Base-by-base conservation (phyloP, 2,113 vertebrate genomes). In the Turnix velox region DNA sequence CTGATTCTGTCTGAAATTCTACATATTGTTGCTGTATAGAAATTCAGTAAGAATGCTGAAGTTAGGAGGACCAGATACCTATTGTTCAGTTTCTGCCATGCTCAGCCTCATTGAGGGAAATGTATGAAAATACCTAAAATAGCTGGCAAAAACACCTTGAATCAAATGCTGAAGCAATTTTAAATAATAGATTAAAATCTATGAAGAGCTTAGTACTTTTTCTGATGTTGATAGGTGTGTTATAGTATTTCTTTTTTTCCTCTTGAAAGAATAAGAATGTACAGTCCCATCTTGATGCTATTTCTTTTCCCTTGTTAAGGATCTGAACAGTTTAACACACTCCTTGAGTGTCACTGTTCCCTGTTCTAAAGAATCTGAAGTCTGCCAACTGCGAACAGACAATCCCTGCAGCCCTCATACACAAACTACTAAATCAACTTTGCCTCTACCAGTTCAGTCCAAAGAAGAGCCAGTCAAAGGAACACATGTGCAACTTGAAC, bases 391-490 rank as follows among this genome's bases (percentile, higher is more conserved):
- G 4, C 81, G 62, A 75, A 48, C 76, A 46, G 67, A 88, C 81
- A 91, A 94, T 57, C 52, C 76, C 15, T 58, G 80, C 51, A 97
- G 96, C 74, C 96, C 97, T 73, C 78, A 79, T 12, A 92, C 83
- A 45, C 73, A 96, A 46, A 62, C 92, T 61, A 57, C 93, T 14
- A 91, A 95, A 51, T 55, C 97, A 16, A 22, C 78, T 68, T 46
- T 93, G 11, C 58, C 80, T 78, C 96, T 75, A 78, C 40, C 85
- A 66, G 69, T 87, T 77, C 97, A 79, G 45, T 68, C 87, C 82
- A 96, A 84, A 90, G 97, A 97, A 91, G 97, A 96, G 83, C 88
- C 92, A 86, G 92, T 74, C 82, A 98, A 96, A 95, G 97, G 96
- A 90, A 76, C 94, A 82, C 96, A 96, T 94, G 96, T 96, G 45